Conservation (phyloP, 2,113 vertebrate genomes). For the Mustela nigripes region DNA sequence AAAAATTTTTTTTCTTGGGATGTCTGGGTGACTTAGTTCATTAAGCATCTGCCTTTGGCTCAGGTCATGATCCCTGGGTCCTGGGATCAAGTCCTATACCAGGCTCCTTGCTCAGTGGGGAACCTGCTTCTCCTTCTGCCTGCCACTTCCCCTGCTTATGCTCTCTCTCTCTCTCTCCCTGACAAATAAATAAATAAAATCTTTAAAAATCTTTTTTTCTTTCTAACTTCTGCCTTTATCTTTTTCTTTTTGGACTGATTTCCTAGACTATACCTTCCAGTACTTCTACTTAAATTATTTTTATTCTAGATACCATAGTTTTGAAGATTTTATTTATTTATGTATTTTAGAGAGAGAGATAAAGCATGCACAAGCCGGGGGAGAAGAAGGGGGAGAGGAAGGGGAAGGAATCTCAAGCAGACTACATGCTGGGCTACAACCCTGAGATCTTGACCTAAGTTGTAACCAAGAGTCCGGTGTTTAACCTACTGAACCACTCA, state of each 20-base stretch:
- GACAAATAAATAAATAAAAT: background rate
- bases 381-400: too few species aligned
- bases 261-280: background rate
- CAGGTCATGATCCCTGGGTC: background rate
- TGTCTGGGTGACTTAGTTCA: background rate
- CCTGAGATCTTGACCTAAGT: too few species aligned
- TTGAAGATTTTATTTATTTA: too few species aligned
- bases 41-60: background rate
- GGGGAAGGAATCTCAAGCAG: too few species aligned
- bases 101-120: background rate
- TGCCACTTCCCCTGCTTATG: background rate
- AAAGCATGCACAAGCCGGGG: too few species aligned
- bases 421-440: too few species aligned
- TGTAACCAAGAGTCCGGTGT: background rate
- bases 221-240: constrained; percentile 11
- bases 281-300: background rate
- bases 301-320: background rate
- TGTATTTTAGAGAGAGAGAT: too few species aligned
- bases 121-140: background rate
- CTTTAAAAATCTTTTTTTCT: background rate
- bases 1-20: background rate
- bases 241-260: constrained; percentile 52
- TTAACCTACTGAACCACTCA: background rate
- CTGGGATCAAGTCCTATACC: background rate
- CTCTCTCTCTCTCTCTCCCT: background rate